Conservation (phyloP, 64 coral and sea anemone genomes). For the Astreopora myriophthalma region DNA sequence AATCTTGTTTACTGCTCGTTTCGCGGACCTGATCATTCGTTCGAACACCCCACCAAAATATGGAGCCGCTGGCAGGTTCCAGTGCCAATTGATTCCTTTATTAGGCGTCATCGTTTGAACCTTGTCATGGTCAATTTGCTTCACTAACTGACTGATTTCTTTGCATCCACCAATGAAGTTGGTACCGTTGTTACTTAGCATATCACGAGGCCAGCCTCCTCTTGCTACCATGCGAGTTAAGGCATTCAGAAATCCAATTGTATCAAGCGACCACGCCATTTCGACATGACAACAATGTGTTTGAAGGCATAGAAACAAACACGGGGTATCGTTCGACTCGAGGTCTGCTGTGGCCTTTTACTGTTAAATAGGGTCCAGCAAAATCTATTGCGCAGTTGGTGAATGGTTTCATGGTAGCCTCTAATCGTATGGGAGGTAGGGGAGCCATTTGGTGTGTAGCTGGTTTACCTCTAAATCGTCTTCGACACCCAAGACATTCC, state of each 20-base stretch:
- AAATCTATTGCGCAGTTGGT: not conserved
- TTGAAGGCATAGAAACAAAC: conserved; percentile 56
- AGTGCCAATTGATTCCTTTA: too few relatives aligned
- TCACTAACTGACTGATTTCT: too few relatives aligned
- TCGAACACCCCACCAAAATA: too few relatives aligned
- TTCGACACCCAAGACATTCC: conserved; percentile 30
- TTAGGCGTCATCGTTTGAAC: too few relatives aligned
- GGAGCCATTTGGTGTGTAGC: conserved; percentile 15
- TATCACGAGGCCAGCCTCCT: not conserved
- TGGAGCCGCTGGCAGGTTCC: too few relatives aligned
- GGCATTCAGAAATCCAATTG: not conserved
- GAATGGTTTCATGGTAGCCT: conserved; percentile 27
- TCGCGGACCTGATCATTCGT: too few relatives aligned
- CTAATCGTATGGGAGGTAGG: conserved; percentile 6
- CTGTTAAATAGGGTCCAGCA: conserved; percentile 16
- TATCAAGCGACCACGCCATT: conserved; percentile 68
- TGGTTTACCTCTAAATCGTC: not conserved
- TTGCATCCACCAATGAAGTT: too few relatives aligned
- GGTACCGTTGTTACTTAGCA: too few relatives aligned
- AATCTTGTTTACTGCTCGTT: too few relatives aligned
- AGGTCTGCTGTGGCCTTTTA: conserved; percentile 21
- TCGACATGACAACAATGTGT: conserved; percentile 68
- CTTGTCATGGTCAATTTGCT: too few relatives aligned
- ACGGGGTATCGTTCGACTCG: conserved; percentile 42
- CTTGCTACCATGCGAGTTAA: conserved; percentile 25